A percentile compares a stretch with the other conserved stretches of the same genome.
Evolutionary conservation across 2,888 invertebrate species (phyloP).

Genomic region (Limnephilus rhombicus): DNA sequence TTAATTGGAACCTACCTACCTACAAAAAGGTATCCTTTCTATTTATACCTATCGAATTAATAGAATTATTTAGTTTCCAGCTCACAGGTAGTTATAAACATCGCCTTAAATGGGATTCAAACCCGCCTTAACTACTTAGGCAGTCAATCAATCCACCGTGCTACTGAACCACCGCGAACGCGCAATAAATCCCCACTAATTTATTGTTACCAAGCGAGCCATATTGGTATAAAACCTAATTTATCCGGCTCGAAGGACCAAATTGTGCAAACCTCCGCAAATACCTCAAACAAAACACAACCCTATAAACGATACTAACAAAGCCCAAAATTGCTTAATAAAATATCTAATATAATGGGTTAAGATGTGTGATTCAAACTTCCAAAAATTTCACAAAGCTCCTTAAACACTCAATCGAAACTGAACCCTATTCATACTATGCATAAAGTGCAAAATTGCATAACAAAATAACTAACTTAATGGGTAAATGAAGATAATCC

Average conservation of each 20-base stretch:
- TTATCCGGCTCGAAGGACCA: constrained; percentile 38
- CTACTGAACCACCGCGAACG: constrained; percentile 48
- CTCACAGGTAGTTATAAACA: constrained; percentile 32
- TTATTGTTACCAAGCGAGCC: constrained; percentile 62
- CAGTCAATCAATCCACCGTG: constrained; percentile 61
- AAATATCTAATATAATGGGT: not conserved
- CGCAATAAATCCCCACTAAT: constrained; percentile 65
- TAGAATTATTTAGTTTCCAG: not conserved
- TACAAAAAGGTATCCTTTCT: too few relatives aligned
- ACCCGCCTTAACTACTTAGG: constrained; percentile 62
- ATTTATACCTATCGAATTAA: too few relatives aligned
- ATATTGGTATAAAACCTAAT: constrained; percentile 66
- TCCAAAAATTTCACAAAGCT: not conserved
- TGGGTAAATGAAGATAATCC: constrained; percentile 51
- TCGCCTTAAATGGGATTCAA: constrained; percentile 60
- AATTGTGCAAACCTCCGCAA: not conserved
- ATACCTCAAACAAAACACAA: not conserved
- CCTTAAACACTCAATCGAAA: not conserved
- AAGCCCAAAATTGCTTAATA: not conserved
- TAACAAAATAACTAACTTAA: not conserved
- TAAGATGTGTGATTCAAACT: constrained; percentile 52
- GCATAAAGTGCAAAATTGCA: not conserved
- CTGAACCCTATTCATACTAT: not conserved
- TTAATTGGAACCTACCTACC: not conserved
- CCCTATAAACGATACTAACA: not conserved